phyloP scores from a whole-genome alignment of 2,797 vertebrate genomes.

The Sphaeramia orbicularis region DNA sequence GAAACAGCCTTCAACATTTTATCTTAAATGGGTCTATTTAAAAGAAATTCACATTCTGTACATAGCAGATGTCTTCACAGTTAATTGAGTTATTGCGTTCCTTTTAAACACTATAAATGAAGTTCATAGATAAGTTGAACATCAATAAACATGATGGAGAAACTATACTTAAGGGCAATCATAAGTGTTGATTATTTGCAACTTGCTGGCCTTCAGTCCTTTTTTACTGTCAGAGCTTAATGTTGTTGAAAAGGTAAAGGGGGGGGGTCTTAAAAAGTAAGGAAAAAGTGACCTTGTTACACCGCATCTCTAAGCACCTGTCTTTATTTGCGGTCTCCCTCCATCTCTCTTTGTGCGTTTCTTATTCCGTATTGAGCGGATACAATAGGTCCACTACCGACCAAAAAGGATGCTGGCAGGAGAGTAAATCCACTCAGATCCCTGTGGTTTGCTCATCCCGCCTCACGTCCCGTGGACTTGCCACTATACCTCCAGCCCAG shows the following conservation, averaged over 20 bases:
- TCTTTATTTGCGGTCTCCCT: constrained; percentile 26
- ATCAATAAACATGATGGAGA: constrained; percentile 11
- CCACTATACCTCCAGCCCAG: constrained; percentile 64
- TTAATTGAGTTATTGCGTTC: constrained; percentile 54
- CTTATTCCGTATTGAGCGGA: constrained; percentile 90
- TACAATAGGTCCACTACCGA: constrained; percentile 89
- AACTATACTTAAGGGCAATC: constrained; percentile 4
- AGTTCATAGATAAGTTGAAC: constrained; percentile 35
- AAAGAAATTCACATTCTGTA: constrained; percentile 37
- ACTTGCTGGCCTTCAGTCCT: constrained; percentile 24
- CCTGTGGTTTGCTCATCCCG: constrained; percentile 96
- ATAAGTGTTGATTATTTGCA: constrained; percentile 14
- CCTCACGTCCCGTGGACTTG: constrained; percentile 65
- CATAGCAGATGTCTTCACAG: constrained; percentile 23
- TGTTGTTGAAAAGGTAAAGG: constrained; percentile 1
- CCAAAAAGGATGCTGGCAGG: constrained; percentile 94
- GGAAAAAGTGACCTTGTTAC: constrained; percentile 34
- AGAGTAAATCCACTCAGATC: constrained; percentile 98
- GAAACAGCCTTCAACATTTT: constrained; percentile 48
- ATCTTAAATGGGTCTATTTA: constrained; percentile 40
- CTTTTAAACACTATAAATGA: constrained; percentile 53
- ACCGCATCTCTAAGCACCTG: constrained; percentile 6
- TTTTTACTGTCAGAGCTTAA: not conserved
- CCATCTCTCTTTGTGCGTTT: constrained; percentile 85
- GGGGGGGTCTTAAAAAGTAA: not conserved